Evolutionary conservation across 2,797 vertebrate species (phyloP).

Genomic region (Typhlichthys eigenmanni): DNA sequence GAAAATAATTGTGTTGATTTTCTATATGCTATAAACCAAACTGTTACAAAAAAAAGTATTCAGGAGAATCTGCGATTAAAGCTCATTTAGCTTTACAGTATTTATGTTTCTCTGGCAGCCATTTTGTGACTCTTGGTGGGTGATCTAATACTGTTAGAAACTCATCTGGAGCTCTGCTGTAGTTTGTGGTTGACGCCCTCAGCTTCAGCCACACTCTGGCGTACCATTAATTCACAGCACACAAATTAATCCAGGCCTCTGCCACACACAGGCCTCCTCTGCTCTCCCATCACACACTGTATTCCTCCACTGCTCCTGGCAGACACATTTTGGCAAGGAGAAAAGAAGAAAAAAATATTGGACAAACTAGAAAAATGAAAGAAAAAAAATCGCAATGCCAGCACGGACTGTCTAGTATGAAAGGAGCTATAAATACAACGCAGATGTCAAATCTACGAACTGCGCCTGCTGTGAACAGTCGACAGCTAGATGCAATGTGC

Average conservation of each 20-base stretch:
- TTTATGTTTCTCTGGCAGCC: conserved; percentile 14
- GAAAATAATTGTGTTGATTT: no score
- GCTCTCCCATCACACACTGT: conserved; percentile 56
- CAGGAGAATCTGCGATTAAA: no score
- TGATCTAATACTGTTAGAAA: conserved; percentile 53
- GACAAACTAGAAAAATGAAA: conserved; percentile 74
- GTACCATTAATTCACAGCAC: conserved; percentile 68
- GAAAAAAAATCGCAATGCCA: conserved; percentile 62
- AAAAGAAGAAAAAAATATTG: conserved; percentile 42
- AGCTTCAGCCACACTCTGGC: conserved; percentile 63
- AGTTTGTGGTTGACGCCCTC: conserved; percentile 59
- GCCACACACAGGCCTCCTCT: conserved; percentile 67
- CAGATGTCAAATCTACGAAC: conserved; percentile 61
- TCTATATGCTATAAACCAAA: no score
- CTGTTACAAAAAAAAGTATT: no score
- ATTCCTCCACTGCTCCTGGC: conserved; percentile 58
- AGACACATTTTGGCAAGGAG: conserved; percentile 61
- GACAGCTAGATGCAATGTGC: conserved; percentile 52
- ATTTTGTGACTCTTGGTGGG: conserved; percentile 43
- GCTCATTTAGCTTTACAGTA: no score
- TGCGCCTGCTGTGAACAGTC: conserved; percentile 56
- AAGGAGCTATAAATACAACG: conserved; percentile 76
- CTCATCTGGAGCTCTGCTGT: conserved; percentile 41
- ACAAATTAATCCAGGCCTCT: conserved; percentile 54
- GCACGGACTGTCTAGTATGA: conserved; percentile 61